Evolutionary conservation across 1,140 invertebrate species (phyloP).

Genomic region (Drosophila equinoxialis): DNA sequence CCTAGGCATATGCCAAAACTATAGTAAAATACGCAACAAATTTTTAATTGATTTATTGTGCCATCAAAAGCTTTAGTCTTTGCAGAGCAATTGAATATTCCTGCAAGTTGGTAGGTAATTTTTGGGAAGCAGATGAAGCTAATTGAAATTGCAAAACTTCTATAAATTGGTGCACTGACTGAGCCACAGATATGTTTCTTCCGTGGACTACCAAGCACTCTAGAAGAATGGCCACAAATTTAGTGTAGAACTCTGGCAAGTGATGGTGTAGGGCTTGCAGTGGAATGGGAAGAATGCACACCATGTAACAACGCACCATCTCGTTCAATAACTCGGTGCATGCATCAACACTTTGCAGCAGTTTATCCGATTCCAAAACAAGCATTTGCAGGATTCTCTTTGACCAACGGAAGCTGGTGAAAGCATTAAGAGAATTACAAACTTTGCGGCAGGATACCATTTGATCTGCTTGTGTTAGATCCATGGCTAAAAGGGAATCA

Average conservation of each 20-base stretch:
- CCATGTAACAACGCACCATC: conserved; percentile 58
- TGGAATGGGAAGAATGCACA: conserved; percentile 64
- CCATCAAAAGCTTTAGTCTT: conserved; percentile 27
- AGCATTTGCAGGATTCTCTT: conserved; percentile 65
- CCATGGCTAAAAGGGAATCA: conserved; percentile 21
- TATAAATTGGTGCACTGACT: conserved; percentile 52
- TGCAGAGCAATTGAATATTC: conserved; percentile 34
- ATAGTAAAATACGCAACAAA: background rate
- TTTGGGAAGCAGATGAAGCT: background rate
- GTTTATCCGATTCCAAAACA: conserved; percentile 61
- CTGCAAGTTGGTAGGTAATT: conserved; percentile 8
- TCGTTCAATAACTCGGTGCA: conserved; percentile 36
- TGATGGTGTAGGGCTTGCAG: conserved; percentile 45
- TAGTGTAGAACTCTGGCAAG: conserved; percentile 48
- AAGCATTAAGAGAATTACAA: conserved; percentile 41
- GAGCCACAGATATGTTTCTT: background rate
- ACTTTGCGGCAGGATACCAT: conserved; percentile 36
- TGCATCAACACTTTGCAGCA: conserved; percentile 36
- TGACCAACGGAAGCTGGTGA: conserved; percentile 66
- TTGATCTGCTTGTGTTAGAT: conserved; percentile 30
- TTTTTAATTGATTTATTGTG: conserved; percentile 30
- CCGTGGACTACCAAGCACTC: conserved; percentile 45
- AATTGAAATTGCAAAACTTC: conserved; percentile 49
- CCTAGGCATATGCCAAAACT: too few relatives aligned
- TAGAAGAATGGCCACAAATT: conserved; percentile 60